Conservation (phyloP, 2,113 vertebrate species). For the Anarhynchus alexandrinus region DNA sequence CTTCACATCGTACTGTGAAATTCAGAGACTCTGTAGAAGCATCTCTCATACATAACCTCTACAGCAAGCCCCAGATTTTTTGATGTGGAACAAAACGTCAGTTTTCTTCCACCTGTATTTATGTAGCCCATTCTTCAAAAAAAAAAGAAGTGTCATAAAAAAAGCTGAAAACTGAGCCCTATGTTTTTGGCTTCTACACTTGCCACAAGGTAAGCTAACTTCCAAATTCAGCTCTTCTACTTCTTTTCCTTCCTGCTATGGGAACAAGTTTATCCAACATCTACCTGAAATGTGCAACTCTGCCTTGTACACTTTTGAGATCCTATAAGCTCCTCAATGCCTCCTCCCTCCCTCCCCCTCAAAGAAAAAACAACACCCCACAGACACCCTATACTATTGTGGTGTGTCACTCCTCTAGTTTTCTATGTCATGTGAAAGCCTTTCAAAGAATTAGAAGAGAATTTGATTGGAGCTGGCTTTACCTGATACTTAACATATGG, state of each 20-base stretch:
- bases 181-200: not conserved
- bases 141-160: not conserved
- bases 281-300: accelerated
- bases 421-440: not conserved
- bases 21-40: not conserved
- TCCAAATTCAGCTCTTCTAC: not conserved
- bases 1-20: not conserved
- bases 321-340: not conserved
- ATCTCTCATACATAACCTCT: not conserved
- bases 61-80: not conserved
- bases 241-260: not conserved
- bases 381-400: no score
- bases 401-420: not conserved
- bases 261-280: not conserved
- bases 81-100: not conserved
- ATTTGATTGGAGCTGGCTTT: not conserved
- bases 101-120: not conserved
- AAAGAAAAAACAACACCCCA: not conserved
- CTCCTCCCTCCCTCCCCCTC: no score
- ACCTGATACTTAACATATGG: not conserved
- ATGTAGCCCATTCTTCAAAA: not conserved
- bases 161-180: not conserved
- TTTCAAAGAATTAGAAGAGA: not conserved
- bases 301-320: not conserved
- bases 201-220: not conserved